These are phyloP conservation scores for Scophthalmus maximus DNA, from an alignment of 2,113 vertebrate genomes.

Conservation along the genomic window DNA sequence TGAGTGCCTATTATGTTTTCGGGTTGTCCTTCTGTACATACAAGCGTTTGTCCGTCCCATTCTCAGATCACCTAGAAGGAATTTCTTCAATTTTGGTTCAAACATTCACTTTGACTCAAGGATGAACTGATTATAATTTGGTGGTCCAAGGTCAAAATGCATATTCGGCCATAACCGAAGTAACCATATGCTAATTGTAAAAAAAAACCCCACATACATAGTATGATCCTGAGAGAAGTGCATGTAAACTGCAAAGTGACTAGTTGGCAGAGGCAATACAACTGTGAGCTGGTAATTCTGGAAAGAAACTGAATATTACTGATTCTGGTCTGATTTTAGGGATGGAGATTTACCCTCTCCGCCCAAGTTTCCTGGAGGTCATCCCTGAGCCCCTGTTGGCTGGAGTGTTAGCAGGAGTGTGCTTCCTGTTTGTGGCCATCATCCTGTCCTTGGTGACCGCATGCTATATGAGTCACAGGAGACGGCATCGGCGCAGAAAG, in stretches of 20 bases:
- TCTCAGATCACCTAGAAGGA: not conserved
- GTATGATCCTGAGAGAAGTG: not conserved
- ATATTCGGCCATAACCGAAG: no score
- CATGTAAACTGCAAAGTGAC: not conserved
- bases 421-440: slow-evolving; percentile 91
- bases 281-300: not conserved
- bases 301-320: not conserved
- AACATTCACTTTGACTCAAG: not conserved
- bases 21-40: not conserved
- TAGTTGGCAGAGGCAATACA: not conserved
- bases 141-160: not conserved
- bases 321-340: slow-evolving; percentile 75
- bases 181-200: no score
- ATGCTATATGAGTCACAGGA: slow-evolving; percentile 89
- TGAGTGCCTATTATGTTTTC: slow-evolving; percentile 63
- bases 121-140: not conserved
- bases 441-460: slow-evolving; percentile 89
- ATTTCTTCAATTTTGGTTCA: not conserved
- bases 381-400: slow-evolving; percentile 91
- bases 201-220: no score
- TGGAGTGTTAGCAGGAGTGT: slow-evolving; percentile 90
- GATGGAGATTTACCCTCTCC: slow-evolving; percentile 91
- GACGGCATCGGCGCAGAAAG: slow-evolving; percentile 71
- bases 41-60: not conserved
- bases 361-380: slow-evolving; percentile 86